Base-by-base conservation (phyloP, 2,113 vertebrate genomes). In the Oophaga pumilio region DNA sequence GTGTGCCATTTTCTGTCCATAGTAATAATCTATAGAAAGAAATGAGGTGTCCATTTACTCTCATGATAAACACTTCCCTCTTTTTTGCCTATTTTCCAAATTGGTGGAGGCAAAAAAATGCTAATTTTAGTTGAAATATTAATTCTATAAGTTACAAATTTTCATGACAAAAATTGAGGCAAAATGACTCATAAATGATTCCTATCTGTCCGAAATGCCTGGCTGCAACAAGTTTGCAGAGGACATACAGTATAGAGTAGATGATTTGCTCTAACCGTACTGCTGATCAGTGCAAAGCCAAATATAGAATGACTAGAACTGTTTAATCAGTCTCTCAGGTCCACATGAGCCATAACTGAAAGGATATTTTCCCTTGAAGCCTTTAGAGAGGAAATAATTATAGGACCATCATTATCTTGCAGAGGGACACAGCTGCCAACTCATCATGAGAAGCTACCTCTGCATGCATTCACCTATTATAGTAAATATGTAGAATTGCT, bases 351-450 rank as follows among this genome's bases (percentile, higher is more conserved):
- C 22, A 53, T 26, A 79, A 26, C 1, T 50, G 71, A 57, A 79
- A 56, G 59, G n/a, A 79, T 53, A 56, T 56, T 77, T 56, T 77
- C 50, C 50, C 76, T 15, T 50, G n/a, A 77, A 77, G 50, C 49
- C 33, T 76, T 56, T 14, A 56, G 22, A 77, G 11, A 56, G 12
- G 24, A 77, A 52, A 56, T 77, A 56, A 53, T 77, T 77, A 24
- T 77, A 76, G 43, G 49, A 7, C 20, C 50, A 56, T 77, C 17
- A 56, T 77, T 77, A 77, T 77, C 50, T 56, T 56, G 50, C 50
- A 24, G 22, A 53, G 76, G 76, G 76, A 77, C 50, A 50, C 33
- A 74, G 71, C 71, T 74, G 71, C 71, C 71, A 74, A 50, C 71
- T 74, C 43, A 57, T 57, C 53, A 79, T 57, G 50, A 78, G 22